Conservation (phyloP, 37 sponge, comb jelly and placozoan genomes). For the Oopsacas minuta region DNA sequence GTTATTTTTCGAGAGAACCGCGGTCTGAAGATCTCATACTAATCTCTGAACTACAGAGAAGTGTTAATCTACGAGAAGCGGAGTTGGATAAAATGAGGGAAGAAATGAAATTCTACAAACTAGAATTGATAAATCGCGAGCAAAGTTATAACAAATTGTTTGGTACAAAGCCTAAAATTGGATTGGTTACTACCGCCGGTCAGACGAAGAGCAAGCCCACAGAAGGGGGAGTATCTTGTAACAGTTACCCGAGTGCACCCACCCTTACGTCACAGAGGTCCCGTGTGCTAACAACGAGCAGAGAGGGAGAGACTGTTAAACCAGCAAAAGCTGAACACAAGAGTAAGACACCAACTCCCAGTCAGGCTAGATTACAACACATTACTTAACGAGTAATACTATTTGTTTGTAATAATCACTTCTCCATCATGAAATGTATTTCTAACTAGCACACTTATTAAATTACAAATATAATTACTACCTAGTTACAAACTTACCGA, state of each 20-base stretch:
- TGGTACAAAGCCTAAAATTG: slow-evolving; percentile 61
- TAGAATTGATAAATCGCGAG: slow-evolving; percentile 87
- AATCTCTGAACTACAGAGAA: not conserved
- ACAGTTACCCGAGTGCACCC: not conserved
- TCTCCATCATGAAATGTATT: too few species aligned
- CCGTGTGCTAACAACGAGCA: not conserved
- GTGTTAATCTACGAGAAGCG: not conserved
- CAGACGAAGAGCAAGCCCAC: not conserved
- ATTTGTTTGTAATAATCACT: too few species aligned
- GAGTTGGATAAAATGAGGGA: slow-evolving; percentile 32
- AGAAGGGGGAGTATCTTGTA: not conserved
- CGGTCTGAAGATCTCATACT: not conserved
- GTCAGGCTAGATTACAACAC: not conserved
- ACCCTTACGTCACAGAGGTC: not conserved
- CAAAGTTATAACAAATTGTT: slow-evolving; percentile 89
- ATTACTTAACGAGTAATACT: not conserved
- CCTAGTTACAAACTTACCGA: not conserved
- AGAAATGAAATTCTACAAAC: slow-evolving; percentile 67
- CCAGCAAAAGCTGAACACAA: not conserved
- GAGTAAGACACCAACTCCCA: not conserved
- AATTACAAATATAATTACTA: too few species aligned
- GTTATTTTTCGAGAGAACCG: not conserved
- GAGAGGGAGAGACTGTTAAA: not conserved
- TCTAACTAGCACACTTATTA: too few species aligned
- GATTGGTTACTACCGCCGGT: slow-evolving; percentile 27